These are phyloP conservation scores for Chelonia mydas DNA, from an alignment of 2,797 vertebrate species.

Conservation along the genomic window DNA sequence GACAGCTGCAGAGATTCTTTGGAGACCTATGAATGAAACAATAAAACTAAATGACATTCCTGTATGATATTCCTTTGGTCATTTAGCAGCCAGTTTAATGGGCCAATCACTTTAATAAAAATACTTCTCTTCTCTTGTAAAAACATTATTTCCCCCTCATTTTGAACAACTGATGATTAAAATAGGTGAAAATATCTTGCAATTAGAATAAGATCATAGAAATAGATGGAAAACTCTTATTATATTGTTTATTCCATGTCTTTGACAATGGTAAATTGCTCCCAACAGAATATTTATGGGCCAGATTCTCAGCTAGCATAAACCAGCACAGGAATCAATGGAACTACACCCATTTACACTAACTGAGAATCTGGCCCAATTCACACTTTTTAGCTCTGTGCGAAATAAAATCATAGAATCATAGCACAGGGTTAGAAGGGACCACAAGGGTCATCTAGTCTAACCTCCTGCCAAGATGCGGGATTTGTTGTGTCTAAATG, in stretches of 20 bases:
- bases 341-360: not conserved
- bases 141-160: not conserved
- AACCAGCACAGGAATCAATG: not conserved
- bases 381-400: not conserved
- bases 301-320: not conserved
- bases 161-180: not conserved
- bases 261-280: not conserved
- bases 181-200: not conserved
- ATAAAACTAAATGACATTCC: not conserved
- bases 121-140: not conserved
- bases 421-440: not conserved
- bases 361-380: not conserved
- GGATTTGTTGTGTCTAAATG: not conserved
- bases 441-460: not conserved
- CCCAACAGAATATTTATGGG: not conserved
- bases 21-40: not conserved
- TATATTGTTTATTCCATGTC: not conserved
- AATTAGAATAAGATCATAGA: not conserved
- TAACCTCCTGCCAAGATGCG: not conserved
- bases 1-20: not conserved
- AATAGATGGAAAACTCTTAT: not conserved
- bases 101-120: not conserved
- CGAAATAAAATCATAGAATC: not conserved
- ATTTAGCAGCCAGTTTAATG: not conserved
- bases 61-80: not conserved